Percentiles rank a stretch among this genome's conserved stretches.
These are phyloP conservation scores for Pygmarrhopalites habei DNA, from an alignment of 1,140 invertebrate genomes.

Conservation along the genomic window DNA sequence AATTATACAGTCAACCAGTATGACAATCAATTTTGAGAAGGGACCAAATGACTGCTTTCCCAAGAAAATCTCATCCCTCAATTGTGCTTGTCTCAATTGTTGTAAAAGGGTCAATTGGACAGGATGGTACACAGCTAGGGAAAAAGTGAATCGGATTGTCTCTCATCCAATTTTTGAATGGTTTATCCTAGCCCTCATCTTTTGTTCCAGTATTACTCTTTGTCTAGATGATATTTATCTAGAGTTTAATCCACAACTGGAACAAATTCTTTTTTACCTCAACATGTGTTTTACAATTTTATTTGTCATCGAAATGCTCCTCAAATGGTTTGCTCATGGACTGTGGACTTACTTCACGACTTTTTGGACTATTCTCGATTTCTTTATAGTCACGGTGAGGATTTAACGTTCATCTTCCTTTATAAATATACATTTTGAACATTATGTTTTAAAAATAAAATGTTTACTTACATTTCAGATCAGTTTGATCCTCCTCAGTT, in stretches of 20 bases:
- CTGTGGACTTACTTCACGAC: constrained; percentile 92
- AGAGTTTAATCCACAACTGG: constrained; percentile 72
- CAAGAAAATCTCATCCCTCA: not conserved
- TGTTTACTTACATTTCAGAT: constrained; percentile 56
- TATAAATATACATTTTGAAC: not conserved
- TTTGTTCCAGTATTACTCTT: constrained; percentile 80
- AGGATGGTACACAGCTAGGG: not conserved
- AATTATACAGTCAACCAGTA: constrained; percentile 18
- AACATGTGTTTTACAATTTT: constrained; percentile 82
- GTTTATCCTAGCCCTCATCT: constrained; percentile 85
- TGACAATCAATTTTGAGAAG: constrained; percentile 18
- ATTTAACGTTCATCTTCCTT: not conserved
- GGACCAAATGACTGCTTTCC: not conserved
- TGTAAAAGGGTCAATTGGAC: not conserved
- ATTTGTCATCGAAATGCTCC: constrained; percentile 87
- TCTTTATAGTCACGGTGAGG: constrained; percentile 92
- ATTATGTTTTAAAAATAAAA: too few relatives aligned
- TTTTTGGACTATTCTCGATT: constrained; percentile 93
- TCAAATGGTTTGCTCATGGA: constrained; percentile 90
- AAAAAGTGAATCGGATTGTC: constrained; percentile 1
- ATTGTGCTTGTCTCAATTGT: not conserved
- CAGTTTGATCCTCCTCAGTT: constrained; percentile 73
- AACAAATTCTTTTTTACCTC: constrained; percentile 74
- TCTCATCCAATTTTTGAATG: constrained; percentile 80
- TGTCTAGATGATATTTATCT: constrained; percentile 90